These are phyloP conservation scores for Hedya salicella DNA, from an alignment of 2,888 invertebrate species.

Conservation along the genomic window DNA sequence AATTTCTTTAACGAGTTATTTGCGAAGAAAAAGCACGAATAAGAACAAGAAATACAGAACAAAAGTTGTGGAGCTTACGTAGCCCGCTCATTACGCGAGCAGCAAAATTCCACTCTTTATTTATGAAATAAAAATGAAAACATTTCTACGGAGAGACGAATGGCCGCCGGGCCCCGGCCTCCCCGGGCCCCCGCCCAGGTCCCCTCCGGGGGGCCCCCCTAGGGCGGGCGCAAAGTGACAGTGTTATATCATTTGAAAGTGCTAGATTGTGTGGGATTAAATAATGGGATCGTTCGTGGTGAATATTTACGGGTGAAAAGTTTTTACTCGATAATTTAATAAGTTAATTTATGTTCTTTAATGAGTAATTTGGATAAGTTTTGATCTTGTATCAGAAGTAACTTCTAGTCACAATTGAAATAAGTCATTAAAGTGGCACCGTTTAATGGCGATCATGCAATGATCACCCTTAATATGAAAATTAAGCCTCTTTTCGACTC, in stretches of 20 bases:
- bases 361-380: not conserved
- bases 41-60: conserved; percentile 43
- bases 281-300: conserved; percentile 38
- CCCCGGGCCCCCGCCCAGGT: conserved; percentile 46
- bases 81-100: conserved; percentile 67
- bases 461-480: not conserved
- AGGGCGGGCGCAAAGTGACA: conserved; percentile 45
- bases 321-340: not conserved
- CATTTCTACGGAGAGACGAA: conserved; percentile 79
- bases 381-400: not conserved
- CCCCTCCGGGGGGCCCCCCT: conserved; percentile 50
- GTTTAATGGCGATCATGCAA: too few species aligned
- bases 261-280: conserved; percentile 44
- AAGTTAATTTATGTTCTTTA: not conserved
- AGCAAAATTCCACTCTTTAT: conserved; percentile 75
- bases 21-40: conserved; percentile 31
- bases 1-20: conserved; percentile 37
- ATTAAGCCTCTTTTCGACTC: not conserved
- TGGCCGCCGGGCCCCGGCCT: conserved; percentile 52
- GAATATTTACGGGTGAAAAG: conserved; percentile 12
- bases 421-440: too few species aligned
- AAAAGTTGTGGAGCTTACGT: conserved; percentile 43
- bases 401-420: too few species aligned
- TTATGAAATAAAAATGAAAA: conserved; percentile 85
- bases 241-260: conserved; percentile 47